Base-by-base conservation (phyloP, 2,888 invertebrate species). In the Drosophila differens region DNA sequence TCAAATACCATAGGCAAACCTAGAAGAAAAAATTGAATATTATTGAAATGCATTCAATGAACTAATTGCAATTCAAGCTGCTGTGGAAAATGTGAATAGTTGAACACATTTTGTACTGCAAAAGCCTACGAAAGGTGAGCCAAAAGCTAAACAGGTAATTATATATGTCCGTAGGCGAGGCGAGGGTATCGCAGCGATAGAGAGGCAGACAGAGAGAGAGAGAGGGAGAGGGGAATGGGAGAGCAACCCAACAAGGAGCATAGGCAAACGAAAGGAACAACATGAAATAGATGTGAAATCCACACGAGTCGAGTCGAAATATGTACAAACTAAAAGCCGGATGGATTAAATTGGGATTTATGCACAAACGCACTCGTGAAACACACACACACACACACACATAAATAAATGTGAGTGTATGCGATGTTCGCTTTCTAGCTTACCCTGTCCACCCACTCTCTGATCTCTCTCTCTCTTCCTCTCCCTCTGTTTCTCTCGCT, bases 331-430 rank as follows among this genome's bases (percentile, higher is more conserved):
- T 83, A 85, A 83, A 74, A 85, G 83, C 83, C 81, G 86, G 86
- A 80, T 70, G 82, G 78, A 86, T 86, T 83, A 86, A 83, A 86
- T 86, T 83, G 84, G 84, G 81, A 83, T 83, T 86, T 83, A 83
- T 86, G 81, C 81, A 74, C 70, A 83, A 86, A 82, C 82, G 83
- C 83, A 86, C 84, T 83, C 69, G 68, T 77, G 81, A 66, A 69
- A 73, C 52, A 35, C 5, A 32, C 14, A 37, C 5, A 65, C 0
- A 32, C 5, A 51, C 16, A n/a, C 32, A 25, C 5, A 22, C 59
- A 64, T 39, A 32, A 33, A 33, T 58, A 52, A 67, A 37, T 37
- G 28, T 28, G 33, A 37, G 35, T 33, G 30, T 25, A 54, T 28
- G 28, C 35, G 47, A n/a, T 44, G 35, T 14, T 28, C 70, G 57